Conservation (phyloP, 2,113 vertebrate species). For the Cynocephalus volans region DNA sequence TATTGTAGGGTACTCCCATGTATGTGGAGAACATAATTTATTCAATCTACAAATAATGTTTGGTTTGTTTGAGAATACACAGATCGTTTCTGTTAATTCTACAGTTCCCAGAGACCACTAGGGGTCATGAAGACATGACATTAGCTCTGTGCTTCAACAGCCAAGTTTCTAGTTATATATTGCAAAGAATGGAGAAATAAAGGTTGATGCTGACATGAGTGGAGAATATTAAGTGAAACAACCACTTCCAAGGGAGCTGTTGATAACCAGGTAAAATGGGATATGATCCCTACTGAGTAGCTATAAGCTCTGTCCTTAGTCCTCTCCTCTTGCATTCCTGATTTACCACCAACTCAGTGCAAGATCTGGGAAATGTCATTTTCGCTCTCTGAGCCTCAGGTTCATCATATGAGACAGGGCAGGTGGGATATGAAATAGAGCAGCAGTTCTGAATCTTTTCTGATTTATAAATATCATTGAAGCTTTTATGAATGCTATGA, state of each 20-base stretch:
- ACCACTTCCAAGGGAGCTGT: background rate
- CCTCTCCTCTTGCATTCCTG: background rate
- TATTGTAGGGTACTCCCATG: background rate
- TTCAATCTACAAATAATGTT: background rate
- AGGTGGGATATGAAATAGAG: background rate
- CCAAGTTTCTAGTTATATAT: background rate
- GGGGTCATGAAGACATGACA: background rate
- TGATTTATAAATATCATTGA: conserved; percentile 18
- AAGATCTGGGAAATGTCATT: background rate
- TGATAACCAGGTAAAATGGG: background rate
- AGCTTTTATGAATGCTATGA: conserved; percentile 8
- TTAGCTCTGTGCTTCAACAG: background rate
- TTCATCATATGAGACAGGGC: background rate
- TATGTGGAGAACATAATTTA: background rate
- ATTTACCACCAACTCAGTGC: background rate
- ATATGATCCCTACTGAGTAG: background rate
- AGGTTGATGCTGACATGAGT: background rate
- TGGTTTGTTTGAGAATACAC: background rate
- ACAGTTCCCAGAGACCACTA: background rate
- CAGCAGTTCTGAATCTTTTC: background rate
- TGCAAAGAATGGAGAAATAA: background rate
- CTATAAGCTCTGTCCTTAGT: background rate
- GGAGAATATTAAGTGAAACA: background rate
- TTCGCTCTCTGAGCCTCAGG: background rate
- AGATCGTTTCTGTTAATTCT: background rate